These are phyloP conservation scores for Pogonocherus hispidulus DNA, from an alignment of 2,888 invertebrate genomes.

Conservation along the genomic window DNA sequence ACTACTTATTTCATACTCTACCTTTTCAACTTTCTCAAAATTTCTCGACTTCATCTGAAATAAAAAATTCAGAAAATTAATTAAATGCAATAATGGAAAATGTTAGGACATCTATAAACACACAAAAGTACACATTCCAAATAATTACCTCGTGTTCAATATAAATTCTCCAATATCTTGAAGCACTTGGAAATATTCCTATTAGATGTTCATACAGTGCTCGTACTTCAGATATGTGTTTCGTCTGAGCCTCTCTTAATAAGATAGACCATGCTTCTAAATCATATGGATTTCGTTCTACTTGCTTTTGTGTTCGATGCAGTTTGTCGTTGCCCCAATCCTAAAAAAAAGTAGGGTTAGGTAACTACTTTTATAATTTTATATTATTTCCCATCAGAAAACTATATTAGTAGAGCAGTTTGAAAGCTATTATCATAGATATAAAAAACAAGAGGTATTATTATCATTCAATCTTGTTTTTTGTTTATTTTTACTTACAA, in stretches of 20 bases:
- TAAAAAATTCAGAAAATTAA: constrained; percentile 49
- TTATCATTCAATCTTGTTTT: background rate
- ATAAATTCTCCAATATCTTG: constrained; percentile 98
- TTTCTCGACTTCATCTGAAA: constrained; percentile 97
- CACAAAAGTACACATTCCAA: no score
- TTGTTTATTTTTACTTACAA: constrained; percentile 17
- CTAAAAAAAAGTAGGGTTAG: constrained; percentile 66
- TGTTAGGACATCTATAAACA: no score
- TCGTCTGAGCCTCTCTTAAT: constrained; percentile 91
- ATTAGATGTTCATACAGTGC: constrained; percentile 95
- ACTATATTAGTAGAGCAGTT: no score
- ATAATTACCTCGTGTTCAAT: constrained; percentile 97
- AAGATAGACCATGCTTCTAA: constrained; percentile 98
- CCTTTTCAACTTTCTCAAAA: constrained; percentile 99
- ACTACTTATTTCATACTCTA: constrained; percentile 66
- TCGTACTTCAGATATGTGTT: constrained; percentile 90
- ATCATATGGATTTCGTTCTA: constrained; percentile 92
- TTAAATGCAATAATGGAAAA: background rate
- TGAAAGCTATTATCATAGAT: no score
- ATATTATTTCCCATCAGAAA: no score
- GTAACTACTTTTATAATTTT: no score
- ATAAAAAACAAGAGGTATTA: no score
- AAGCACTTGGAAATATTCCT: constrained; percentile 94
- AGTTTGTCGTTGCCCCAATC: constrained; percentile 92
- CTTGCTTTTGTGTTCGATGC: constrained; percentile 85